Evolutionary conservation across 2,113 vertebrate species (phyloP), one percentile per base, ranked within the genome.

Genomic region (Genyomyrus donnyi): DNA sequence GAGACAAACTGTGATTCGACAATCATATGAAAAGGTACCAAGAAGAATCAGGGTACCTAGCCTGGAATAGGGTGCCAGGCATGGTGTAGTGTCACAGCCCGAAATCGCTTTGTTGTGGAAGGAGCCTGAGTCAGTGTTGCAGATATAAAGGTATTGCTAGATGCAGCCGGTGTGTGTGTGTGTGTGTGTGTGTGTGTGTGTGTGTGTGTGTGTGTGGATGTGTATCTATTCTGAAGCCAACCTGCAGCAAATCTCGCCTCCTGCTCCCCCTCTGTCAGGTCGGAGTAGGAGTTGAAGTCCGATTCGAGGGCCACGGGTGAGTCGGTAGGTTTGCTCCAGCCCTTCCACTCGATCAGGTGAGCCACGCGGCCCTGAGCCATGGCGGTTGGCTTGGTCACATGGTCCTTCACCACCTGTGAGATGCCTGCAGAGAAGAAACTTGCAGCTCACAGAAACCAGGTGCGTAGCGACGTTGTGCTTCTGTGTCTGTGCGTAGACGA

Each of bases 331-430:
- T 98, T 99, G 91, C 97, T 97, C 98, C 98, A 99, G 80, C 98
- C 98, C 92, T 99, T 99, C 98, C 98, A 99, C 93, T 99, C 98
- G 0, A 99, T 99, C 66, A 99, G 97, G 92, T 99, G 98, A 84
- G 98, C 98, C 0, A 99, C 97, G 0, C 98, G 96, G 91, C 98
- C 98, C 95, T 99, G 98, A 0, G 98, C 98, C 98, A 99, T 99
- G 83, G 98, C 98, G 0, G 98, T 99, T 0, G 98, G 98, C 94
- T 99, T 99, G 0, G 98, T 99, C 95, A 99, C 98, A 93, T 99
- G 98, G 93, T 99, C 98, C 95, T 99, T 99, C 91, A 99, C 97
- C 91, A 98, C 98, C 95, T 99, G 98, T 0, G 98, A 99, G 91
- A 99, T 99, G 93, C 98, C 98, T 99, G 24, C 50, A 39, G 24